Conservation (phyloP, 2,113 vertebrate species). For the Pyxicephalus adspersus region DNA sequence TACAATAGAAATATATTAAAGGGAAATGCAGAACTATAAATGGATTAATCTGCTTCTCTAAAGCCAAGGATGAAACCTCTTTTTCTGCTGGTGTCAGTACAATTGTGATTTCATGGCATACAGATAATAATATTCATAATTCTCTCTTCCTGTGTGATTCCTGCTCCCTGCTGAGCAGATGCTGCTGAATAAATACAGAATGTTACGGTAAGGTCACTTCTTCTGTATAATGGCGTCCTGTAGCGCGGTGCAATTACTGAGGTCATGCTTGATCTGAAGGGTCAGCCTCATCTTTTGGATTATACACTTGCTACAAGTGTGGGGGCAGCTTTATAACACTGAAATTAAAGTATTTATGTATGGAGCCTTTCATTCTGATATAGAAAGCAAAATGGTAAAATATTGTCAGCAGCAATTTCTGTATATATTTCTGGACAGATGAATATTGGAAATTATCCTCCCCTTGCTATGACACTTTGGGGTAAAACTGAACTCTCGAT, state of each 20-base stretch:
- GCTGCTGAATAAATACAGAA: neutral
- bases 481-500: no score
- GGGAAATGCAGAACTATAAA: no score
- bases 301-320: neutral
- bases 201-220: neutral
- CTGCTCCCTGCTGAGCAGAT: neutral
- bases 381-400: no score
- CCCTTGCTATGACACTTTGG: no score
- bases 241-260: neutral
- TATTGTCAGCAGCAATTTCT: no score
- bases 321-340: neutral
- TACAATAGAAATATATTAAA: no score
- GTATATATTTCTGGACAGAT: no score
- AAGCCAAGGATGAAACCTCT: neutral
- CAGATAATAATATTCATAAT: slow-evolving; percentile 29
- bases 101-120: neutral
- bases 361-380: no score
- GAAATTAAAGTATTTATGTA: no score
- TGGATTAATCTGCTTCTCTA: no score
- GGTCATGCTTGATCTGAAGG: neutral
- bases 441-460: no score
- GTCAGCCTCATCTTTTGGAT: neutral
- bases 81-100: neutral
- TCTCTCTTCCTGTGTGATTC: slow-evolving; percentile 12
- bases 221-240: neutral